Conservation (phyloP, 2,888 invertebrate species). For the Watsonalla binaria region DNA sequence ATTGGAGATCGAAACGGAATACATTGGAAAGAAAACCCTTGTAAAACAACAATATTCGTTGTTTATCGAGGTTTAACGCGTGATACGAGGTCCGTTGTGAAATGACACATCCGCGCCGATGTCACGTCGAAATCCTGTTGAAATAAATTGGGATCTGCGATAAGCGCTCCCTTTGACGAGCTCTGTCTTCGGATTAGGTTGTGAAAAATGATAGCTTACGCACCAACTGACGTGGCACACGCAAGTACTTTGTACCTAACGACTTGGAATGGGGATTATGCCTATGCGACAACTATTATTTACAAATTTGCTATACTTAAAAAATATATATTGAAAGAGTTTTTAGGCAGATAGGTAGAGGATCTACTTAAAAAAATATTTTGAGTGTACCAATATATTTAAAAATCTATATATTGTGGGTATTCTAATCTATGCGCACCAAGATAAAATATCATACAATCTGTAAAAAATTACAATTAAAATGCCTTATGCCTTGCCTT, state of each 20-base stretch:
- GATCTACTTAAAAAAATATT: too few species aligned
- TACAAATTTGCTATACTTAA: background rate
- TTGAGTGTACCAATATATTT: too few species aligned
- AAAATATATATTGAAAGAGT: too few species aligned
- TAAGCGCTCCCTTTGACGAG: slow-evolving; percentile 77
- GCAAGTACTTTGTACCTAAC: background rate
- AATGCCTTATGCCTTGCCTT: too few species aligned
- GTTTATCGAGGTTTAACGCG: slow-evolving; percentile 2
- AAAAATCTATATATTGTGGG: too few species aligned
- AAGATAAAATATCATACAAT: too few species aligned
- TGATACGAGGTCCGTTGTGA: slow-evolving; percentile 1
- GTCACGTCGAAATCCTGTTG: slow-evolving; percentile 62
- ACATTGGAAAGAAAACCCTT: slow-evolving; percentile 6
- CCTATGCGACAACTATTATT: background rate
- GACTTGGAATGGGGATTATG: background rate
- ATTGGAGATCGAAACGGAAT: slow-evolving; percentile 12
- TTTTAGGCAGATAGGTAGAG: too few species aligned
- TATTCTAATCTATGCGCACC: too few species aligned
- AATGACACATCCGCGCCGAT: slow-evolving; percentile 52
- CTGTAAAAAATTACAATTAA: too few species aligned
- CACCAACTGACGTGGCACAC: slow-evolving; percentile 24
- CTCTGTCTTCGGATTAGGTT: slow-evolving; percentile 69
- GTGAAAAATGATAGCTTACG: slow-evolving; percentile 75
- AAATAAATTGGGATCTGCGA: slow-evolving; percentile 72
- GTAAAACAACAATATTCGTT: slow-evolving; percentile 8